These are phyloP conservation scores for Dicycla oo DNA, from an alignment of 2,888 invertebrate genomes.

Conservation along the genomic window DNA sequence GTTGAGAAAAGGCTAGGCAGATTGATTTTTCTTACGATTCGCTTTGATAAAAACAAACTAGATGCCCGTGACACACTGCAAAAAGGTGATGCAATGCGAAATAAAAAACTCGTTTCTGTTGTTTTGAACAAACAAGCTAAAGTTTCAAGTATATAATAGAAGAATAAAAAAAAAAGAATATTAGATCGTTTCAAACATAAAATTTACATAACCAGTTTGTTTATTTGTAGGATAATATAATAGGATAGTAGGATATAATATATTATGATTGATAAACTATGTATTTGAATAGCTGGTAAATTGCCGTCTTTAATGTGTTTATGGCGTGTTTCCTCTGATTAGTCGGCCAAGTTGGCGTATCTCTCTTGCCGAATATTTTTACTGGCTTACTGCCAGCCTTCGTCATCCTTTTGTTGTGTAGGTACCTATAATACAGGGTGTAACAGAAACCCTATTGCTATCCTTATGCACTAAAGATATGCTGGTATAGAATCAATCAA, in stretches of 20 bases:
- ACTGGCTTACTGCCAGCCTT: neutral
- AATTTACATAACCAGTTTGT: neutral
- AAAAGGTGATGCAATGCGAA: neutral
- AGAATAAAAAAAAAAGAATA: too few relatives aligned
- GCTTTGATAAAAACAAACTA: neutral
- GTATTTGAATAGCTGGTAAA: neutral
- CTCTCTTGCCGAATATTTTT: neutral
- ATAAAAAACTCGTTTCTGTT: neutral
- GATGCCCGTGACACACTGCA: neutral
- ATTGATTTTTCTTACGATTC: neutral
- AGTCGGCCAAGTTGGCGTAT: neutral
- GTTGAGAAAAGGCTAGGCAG: too few relatives aligned
- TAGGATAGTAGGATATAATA: too few relatives aligned
- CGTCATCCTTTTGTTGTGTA: neutral
- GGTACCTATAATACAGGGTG: too few relatives aligned
- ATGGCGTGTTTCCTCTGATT: conserved; percentile 7
- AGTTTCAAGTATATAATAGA: too few relatives aligned
- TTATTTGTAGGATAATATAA: neutral
- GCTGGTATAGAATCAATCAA: too few relatives aligned
- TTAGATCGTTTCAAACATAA: neutral
- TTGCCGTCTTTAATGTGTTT: neutral
- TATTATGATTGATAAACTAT: too few relatives aligned
- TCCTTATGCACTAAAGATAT: too few relatives aligned
- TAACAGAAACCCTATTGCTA: too few relatives aligned
- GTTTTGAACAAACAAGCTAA: conserved; percentile 2